Percentiles rank a stretch among this genome's conserved stretches.
phyloP scores from a whole-genome alignment of 2,113 vertebrate species.

The Proteles cristata region DNA sequence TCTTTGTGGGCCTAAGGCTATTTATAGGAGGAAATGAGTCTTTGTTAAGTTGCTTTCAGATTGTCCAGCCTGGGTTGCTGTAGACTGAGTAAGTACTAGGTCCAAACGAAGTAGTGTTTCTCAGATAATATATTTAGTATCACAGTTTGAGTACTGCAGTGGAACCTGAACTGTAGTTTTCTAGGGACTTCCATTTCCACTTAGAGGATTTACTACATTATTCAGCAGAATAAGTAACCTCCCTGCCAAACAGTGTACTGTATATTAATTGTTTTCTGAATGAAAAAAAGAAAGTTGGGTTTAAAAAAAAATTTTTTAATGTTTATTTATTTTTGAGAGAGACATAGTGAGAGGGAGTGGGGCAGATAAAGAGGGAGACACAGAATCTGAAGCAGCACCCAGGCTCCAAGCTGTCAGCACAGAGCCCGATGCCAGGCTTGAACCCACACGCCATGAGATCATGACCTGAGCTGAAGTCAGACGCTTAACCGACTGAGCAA shows the following conservation, averaged over 20 bases:
- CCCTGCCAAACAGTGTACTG: not conserved
- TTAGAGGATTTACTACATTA: not conserved
- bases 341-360: too few relatives aligned
- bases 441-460: too few relatives aligned
- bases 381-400: too few relatives aligned
- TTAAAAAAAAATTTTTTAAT: too few relatives aligned
- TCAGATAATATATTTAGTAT: not conserved
- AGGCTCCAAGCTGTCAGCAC: too few relatives aligned
- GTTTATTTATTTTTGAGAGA: too few relatives aligned
- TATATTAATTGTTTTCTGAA: conserved; percentile 18
- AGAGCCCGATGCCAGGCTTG: too few relatives aligned
- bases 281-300: not conserved
- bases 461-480: too few relatives aligned
- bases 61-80: not conserved
- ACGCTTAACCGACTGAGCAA: too few relatives aligned
- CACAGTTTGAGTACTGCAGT: not conserved
- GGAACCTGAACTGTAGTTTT: not conserved
- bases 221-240: not conserved
- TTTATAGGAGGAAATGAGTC: not conserved
- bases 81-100: not conserved
- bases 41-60: not conserved
- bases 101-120: not conserved
- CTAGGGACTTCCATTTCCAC: not conserved
- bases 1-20: not conserved
- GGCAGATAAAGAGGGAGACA: too few relatives aligned